A percentile compares a stretch with the other conserved stretches of the same genome.
Conservation (phyloP, 2,113 vertebrate species). For the Clinocottus analis region DNA sequence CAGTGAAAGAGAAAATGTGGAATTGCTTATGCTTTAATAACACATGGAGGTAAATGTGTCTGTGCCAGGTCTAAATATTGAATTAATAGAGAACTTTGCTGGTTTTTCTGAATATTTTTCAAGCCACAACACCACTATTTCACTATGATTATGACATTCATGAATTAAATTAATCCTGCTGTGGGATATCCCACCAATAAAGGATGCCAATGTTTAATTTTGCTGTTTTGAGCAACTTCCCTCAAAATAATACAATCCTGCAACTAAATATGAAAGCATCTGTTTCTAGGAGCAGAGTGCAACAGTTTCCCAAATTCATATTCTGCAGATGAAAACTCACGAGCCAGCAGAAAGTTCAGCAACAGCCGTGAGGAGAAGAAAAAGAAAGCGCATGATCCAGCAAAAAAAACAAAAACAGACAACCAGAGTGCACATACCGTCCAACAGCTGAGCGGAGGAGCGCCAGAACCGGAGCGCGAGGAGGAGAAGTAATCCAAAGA, state of each 20-base stretch:
- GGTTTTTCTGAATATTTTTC: background rate
- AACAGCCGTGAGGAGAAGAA: background rate
- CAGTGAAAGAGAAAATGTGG: background rate
- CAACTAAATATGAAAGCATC: background rate
- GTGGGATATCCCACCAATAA: background rate
- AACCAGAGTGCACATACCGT: conserved; percentile 72
- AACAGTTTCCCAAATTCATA: conserved; percentile 40
- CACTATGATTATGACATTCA: background rate
- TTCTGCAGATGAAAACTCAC: conserved; percentile 29
- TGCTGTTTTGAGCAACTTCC: background rate
- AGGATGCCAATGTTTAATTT: background rate
- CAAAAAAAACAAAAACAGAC: conserved; percentile 4
- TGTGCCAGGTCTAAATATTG: background rate
- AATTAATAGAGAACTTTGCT: background rate
- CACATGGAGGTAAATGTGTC: background rate
- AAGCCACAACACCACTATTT: background rate
- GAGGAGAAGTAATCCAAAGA: conserved; percentile 75
- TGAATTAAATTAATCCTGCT: background rate
- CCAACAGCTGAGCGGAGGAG: conserved; percentile 68
- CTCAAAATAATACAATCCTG: background rate
- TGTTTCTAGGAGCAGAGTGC: background rate
- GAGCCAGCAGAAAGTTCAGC: conserved; percentile 44
- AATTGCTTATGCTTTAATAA: background rate
- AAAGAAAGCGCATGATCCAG: background rate
- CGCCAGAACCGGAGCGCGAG: conserved; percentile 57